Percentiles rank a stretch among this genome's conserved stretches.
Evolutionary conservation across 2,888 invertebrate species (phyloP).

Genomic region (Chironomus tentans): DNA sequence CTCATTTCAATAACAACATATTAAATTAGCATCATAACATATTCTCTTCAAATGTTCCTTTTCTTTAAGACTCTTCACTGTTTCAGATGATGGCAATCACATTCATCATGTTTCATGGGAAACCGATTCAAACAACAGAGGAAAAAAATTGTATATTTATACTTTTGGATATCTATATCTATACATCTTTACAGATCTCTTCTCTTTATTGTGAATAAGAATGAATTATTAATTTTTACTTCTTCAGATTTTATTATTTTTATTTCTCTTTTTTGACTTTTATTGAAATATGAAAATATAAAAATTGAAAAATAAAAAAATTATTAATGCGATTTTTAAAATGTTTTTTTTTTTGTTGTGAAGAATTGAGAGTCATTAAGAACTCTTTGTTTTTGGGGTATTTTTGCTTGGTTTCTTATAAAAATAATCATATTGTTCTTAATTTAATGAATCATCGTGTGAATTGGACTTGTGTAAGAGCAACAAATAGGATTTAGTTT

Average conservation of each 20-base stretch:
- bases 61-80: background rate
- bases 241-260: too few species aligned
- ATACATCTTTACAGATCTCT: too few species aligned
- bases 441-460: too few species aligned
- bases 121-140: background rate
- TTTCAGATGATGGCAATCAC: background rate
- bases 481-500: too few species aligned
- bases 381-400: too few species aligned
- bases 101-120: constrained; percentile 18
- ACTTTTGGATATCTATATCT: background rate
- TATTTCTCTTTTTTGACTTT: too few species aligned
- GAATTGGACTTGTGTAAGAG: too few species aligned
- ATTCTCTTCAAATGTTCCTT: background rate
- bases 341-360: background rate
- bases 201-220: background rate
- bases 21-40: constrained; percentile 21
- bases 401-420: too few species aligned
- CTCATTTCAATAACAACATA: constrained; percentile 24
- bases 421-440: too few species aligned
- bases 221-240: too few species aligned
- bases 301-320: background rate
- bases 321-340: background rate
- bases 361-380: too few species aligned
- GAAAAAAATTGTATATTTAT: background rate
- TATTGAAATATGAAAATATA: background rate